Base-by-base conservation (phyloP, 37 sponge, comb jelly and placozoan species). In the Lycopodina hypogea region DNA sequence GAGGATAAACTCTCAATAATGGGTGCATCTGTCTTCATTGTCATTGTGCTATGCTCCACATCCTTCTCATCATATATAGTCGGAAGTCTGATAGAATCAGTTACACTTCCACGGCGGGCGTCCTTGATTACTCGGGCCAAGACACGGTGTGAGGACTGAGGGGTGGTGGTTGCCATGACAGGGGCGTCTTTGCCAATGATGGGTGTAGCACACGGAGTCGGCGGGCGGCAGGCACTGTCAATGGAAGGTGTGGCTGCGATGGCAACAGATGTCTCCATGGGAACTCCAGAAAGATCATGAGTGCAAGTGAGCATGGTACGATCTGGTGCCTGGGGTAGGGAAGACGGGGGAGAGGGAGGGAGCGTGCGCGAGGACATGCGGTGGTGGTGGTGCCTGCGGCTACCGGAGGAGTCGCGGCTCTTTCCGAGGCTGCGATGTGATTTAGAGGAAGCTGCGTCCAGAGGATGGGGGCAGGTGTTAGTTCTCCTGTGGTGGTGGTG, bases 211-310 rank as follows among this genome's bases (percentile, higher is more conserved):
- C 35, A 4, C 2, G 66, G 66, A 33, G 30, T 32, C 7, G 66
- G 4, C 2, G 30, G 17, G 35, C 2, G 66, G 11, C 66, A 30
- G 2, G 66, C 33, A 30, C 33, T 65, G 17, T 65, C 66, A 28
- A 65, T 65, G 35, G 66, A 34, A 33, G 66, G 35, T 4, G 66
- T 28, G 30, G 66, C 66, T 32, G 66, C 26, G 35, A 65, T 65
- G 35, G 66, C 66, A 24, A 65, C 66, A 32, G 66, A 65, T 33
- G 66, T 65, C 35, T 65, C 66, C 66, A 65, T 65, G 58, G 75
- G 75, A 26, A 28, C 34, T 22, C 38, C 56, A 37, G 75, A 22
- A 26, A 56, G 29, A 30, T 48, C 58, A 21, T 29, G 22, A 55
- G 58, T 38, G 21, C 39, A 63, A 11, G 63, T 62, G 17, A 53